Evolutionary conservation across 2,797 vertebrate species (phyloP).

Genomic region (Acipenser ruthenus): DNA sequence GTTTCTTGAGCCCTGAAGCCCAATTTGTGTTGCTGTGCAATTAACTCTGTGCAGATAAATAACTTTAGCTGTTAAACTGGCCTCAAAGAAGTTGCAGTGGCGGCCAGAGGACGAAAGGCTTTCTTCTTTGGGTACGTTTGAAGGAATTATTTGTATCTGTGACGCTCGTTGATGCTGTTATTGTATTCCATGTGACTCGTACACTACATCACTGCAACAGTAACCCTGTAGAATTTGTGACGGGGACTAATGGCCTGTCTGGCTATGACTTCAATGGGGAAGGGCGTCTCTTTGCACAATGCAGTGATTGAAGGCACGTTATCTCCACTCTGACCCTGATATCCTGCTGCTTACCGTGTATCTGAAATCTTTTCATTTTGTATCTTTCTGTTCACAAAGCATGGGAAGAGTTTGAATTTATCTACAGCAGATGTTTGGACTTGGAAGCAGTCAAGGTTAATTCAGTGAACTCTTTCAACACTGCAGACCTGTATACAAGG

Average conservation of each 20-base stretch:
- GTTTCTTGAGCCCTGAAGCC: slow-evolving; percentile 23
- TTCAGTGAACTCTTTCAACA: too few relatives aligned
- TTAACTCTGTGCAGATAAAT: slow-evolving; percentile 17
- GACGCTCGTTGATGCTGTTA: slow-evolving; percentile 27
- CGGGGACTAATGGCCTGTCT: slow-evolving; percentile 26
- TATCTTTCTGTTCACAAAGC: too few relatives aligned
- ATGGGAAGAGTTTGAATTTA: too few relatives aligned
- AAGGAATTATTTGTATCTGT: slow-evolving; percentile 8
- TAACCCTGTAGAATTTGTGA: slow-evolving; percentile 26
- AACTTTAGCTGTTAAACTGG: slow-evolving; percentile 24
- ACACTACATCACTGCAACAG: slow-evolving; percentile 32
- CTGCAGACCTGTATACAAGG: too few relatives aligned
- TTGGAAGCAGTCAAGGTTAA: too few relatives aligned
- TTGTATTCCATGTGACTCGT: slow-evolving; percentile 12
- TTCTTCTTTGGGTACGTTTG: not conserved
- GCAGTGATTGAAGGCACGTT: slow-evolving; percentile 27
- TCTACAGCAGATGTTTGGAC: too few relatives aligned
- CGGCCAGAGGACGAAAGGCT: slow-evolving; percentile 12
- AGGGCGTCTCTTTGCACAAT: slow-evolving; percentile 17
- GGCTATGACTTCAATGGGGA: slow-evolving; percentile 22
- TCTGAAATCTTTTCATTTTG: too few relatives aligned
- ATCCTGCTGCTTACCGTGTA: too few relatives aligned
- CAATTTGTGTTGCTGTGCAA: slow-evolving; percentile 21
- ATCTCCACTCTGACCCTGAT: not conserved
- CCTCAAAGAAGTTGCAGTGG: slow-evolving; percentile 20